Evolutionary conservation across 2,113 vertebrate genomes (phyloP), one percentile per base, ranked within the genome.

Genomic region (Epinephelus lanceolatus): DNA sequence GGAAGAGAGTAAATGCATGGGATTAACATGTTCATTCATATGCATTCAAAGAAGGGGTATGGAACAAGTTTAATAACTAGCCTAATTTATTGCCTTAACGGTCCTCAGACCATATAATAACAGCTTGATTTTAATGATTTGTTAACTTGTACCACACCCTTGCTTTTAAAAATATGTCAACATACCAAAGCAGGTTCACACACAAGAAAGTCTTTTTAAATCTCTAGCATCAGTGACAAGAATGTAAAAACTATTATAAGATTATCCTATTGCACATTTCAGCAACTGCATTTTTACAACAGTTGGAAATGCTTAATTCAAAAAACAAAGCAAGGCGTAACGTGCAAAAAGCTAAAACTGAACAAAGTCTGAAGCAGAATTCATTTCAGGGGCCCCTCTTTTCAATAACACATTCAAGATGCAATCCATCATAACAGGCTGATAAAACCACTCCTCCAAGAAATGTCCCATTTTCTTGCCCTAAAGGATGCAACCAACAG

Each of bases 1-100:
- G 40, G 6, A 65, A 23, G 18, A 72, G 19, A 75, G 57, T 19
- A 40, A 53, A 5, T 37, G 73, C 66, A 73, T 17, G 45, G 74
- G 25, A 23, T 68, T 52, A 71, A 55, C 18, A 55, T 62, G 8
- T 13, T 63, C 30, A 33, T 69, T 60, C 30, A 67, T 56, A 69
- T 73, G 55, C 70, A 23, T 80, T 81, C 17, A 66, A 79, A 86
- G 74, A 42, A 76, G 73, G 56, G 52, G 27, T 76, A 23, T 86
- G 60, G 59, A 67, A 78, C 53, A 71, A 5, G 21, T 65, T 55
- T 21, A n/a, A 2, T 2, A 6, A 45, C 11, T 13, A 27, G 27
- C 27, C 27, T 27, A 7, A 19, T 45, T 47, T 37, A 33, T 0
- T 66, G 11, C 45, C 25, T 12, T 25, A 21, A 25, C 33, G 8